Evolutionary conservation across 2,797 vertebrate species (phyloP), one percentile per base, ranked within the genome.

Genomic region (Pogoniulus pusillus): DNA sequence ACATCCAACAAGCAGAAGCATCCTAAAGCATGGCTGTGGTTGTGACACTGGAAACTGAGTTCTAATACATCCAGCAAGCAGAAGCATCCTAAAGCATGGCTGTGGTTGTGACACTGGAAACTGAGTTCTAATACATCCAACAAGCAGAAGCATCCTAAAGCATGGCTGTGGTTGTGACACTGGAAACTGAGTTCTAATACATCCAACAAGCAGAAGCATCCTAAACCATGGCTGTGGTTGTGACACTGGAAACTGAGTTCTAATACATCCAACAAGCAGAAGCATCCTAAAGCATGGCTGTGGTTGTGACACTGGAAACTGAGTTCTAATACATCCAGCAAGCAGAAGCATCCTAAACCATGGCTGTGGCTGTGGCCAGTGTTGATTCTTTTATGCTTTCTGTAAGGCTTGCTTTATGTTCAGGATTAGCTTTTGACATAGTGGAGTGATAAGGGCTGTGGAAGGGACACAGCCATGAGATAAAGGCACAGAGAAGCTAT

Each of bases 341-440:
- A 95, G 75, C 29, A 76, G 91, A 79, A 95, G 87, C 45, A 62
- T 83, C 49, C 27, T 71, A 51, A 58, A 64, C 19, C 26, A 47
- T 82, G 32, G 16, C 63, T 83, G 39, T 63, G 75, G 9, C 82
- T n/a, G n/a, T n/a, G 58, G 27, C 20, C 88, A 82, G 93, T 76
- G 92, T 62, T 95, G 94, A 95, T 79, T 86, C 90, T 83, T 95
- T 92, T 76, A 92, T 92, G 89, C 51, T 79, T 92, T 91, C 32
- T 91, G 22, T 79, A 94, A 94, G 41, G 12, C 71, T 94, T 79
- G n/a, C 82, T 95, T 95, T 92, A 95, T 92, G 62, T 74, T 69
- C 29, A 71, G 91, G 92, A 94, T 95, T 94, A 95, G 89, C 71
- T 93, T 94, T 95, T 88, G 69, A 62, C 74, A 79, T 88, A 49